phyloP scores from a whole-genome alignment of 1,140 invertebrate species.

The Drosophila parabipectinata region DNA sequence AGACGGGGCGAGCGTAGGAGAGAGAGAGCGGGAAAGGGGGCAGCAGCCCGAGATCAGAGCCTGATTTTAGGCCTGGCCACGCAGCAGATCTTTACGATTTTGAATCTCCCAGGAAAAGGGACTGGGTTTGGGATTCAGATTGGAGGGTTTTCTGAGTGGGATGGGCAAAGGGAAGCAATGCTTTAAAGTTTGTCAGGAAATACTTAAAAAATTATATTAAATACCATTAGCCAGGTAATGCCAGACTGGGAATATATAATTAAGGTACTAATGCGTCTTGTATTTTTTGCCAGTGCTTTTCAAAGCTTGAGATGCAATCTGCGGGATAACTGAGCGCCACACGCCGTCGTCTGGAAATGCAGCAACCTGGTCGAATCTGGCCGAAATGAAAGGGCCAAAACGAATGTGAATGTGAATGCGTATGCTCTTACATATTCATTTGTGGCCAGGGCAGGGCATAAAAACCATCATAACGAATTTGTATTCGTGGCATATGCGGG shows the following conservation, averaged over 20 bases:
- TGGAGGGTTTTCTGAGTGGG: constrained; percentile 11
- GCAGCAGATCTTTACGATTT: constrained; percentile 80
- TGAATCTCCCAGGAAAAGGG: constrained; percentile 40
- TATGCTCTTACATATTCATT: constrained; percentile 73
- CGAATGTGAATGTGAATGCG: constrained; percentile 29
- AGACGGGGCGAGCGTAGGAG: constrained; percentile 10
- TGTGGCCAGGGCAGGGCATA: constrained; percentile 41
- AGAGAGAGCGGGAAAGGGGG: constrained; percentile 21
- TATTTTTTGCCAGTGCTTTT: neutral
- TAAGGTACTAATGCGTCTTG: neutral
- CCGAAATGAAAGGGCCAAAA: constrained; percentile 49
- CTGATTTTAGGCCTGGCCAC: constrained; percentile 61
- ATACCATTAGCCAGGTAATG: too few relatives aligned
- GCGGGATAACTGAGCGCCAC: constrained; percentile 54
- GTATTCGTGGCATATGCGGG: constrained; percentile 69
- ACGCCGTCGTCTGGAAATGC: constrained; percentile 47
- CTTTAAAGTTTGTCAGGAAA: neutral
- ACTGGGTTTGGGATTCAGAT: neutral
- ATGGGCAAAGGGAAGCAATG: neutral
- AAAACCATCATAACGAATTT: constrained; percentile 51
- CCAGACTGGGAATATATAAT: neutral
- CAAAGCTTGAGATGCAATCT: constrained; percentile 30
- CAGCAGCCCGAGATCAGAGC: constrained; percentile 52
- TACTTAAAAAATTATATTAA: too few relatives aligned
- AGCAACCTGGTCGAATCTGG: constrained; percentile 22